Base-by-base conservation (phyloP, 2,888 invertebrate genomes). In the Heliconius ismenius region DNA sequence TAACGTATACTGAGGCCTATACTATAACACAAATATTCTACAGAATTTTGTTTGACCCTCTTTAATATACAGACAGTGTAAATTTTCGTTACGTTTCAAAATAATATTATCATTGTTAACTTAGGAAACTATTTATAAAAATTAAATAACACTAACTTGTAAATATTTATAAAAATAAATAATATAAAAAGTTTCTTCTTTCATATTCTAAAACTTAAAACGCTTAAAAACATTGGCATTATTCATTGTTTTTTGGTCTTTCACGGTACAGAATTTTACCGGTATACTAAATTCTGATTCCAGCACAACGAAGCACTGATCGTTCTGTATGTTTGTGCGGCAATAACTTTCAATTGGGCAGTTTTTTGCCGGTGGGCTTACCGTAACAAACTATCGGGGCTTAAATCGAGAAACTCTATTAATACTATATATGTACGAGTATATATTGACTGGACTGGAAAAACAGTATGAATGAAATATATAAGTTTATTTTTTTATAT, bases 311-410 rank as follows among this genome's bases (percentile, higher is more conserved):
- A 75, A 63, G 63, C 73, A 75, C 75, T 75, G 60, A 73, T 74
- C 73, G 76, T 64, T 65, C 75, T 67, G 77, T 75, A 74, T 78
- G 76, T 78, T 78, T 81, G 78, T 78, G 79, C 67, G 79, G 78
- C 81, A 78, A 79, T 81, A 81, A 81, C 79, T 81, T 81, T 81
- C 81, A 79, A 81, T 81, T 75, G 81, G 76, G 76, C 76, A 68
- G 81, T 81, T 81, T 81, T 79, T 79, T 77, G 73, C 80, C 80
- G 75, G 77, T 58, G 74, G 80, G 82, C 81, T 82, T 82, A 80
- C 74, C 79, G 78, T 73, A 77, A 83, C 82, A 81, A 81, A 83
- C 81, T 82, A 82, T 81, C 67, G 70, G 49, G 82, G 83, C 81
- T 83, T 83, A 82, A 83, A 76, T 76, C 75, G 73, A 79, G 81